Evolutionary conservation across 2,797 vertebrate genomes (phyloP).

Genomic region (Betta splendens): DNA sequence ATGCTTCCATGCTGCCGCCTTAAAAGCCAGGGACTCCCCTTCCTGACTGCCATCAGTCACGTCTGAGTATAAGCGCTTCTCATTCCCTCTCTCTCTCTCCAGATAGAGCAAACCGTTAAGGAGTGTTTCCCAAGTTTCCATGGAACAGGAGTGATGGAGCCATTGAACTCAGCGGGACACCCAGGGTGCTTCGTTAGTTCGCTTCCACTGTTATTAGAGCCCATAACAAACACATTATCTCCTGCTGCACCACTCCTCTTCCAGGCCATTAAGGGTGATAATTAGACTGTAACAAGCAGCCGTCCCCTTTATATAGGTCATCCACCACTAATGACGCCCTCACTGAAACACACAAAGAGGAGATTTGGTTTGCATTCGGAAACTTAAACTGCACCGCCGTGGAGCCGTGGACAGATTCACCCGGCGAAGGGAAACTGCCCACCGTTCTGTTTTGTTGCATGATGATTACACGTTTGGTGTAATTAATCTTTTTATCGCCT

Average conservation of each 20-base stretch:
- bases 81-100: constrained; percentile 4
- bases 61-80: too few species aligned
- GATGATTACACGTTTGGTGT: constrained; percentile 7
- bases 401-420: constrained; percentile 37
- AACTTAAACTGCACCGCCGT: constrained; percentile 26
- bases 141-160: constrained; percentile 21
- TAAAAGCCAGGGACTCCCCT: constrained; percentile 32
- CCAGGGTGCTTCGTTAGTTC: constrained; percentile 64
- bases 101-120: constrained; percentile 14
- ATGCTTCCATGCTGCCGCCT: constrained; percentile 34
- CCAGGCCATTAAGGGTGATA: constrained; percentile 70
- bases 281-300: constrained; percentile 74
- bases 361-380: constrained; percentile 27
- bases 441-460: not conserved
- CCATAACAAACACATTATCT: constrained; percentile 78
- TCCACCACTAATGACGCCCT: constrained; percentile 51
- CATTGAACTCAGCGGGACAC: constrained; percentile 53
- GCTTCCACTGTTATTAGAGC: constrained; percentile 70
- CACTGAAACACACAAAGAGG: constrained; percentile 37
- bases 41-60: constrained; percentile 25
- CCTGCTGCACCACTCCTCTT: constrained; percentile 57
- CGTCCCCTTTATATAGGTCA: constrained; percentile 67
- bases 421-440: constrained; percentile 11
- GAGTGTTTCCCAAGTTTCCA: constrained; percentile 35
- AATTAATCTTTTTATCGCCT: constrained; percentile 11